Base-by-base conservation (phyloP, 2,888 invertebrate genomes). In the Rhabditoides inermis region DNA sequence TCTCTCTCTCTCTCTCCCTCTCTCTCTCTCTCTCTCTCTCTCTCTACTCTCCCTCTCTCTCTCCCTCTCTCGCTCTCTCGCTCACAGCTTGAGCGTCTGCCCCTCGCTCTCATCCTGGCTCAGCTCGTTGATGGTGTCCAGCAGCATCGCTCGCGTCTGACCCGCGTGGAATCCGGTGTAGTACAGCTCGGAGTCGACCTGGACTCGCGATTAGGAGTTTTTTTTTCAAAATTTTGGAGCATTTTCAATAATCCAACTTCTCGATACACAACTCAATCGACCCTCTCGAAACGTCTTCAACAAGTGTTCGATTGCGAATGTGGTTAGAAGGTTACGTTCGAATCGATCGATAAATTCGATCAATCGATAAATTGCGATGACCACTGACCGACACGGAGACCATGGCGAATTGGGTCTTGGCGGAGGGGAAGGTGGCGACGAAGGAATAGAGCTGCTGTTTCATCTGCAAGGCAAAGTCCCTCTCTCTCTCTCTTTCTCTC, bases 91-190 rank as follows among this genome's bases (percentile, higher is more conserved):
- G 2, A 65, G 51, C 0, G 61, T 56, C 41, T 65, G 63, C 23
- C 62, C 62, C 12, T 50, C 40, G 3, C 47, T 45, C 2, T 51
- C 53, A 37, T 65, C 65, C 37, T 65, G 65, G 6, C 57, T 53
- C 18, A 65, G 55, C 1, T 46, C 27, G 20, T 56, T 49, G 20
- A 65, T 39, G 2, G 61, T 51, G 3, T 25, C 37, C 23, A 63
- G 28, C 3, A 65, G 48, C 28, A 53, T 47, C 20, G 12, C 27
- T 45, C 61, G 58, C 6, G 40, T 42, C 35, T 66, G 66, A 28
- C 59, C 66, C 18, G 41, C 39, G 42, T 64, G 62, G 59, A 66
- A 62, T 6, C 55, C 59, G 1, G 63, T 67, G 54, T 60, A 65
- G 51, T 59, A 67, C 12, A 61, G 50, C 35, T 67, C 55, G 1